phyloP scores from a whole-genome alignment of 2,888 invertebrate genomes.

The Strigamia maritima region DNA sequence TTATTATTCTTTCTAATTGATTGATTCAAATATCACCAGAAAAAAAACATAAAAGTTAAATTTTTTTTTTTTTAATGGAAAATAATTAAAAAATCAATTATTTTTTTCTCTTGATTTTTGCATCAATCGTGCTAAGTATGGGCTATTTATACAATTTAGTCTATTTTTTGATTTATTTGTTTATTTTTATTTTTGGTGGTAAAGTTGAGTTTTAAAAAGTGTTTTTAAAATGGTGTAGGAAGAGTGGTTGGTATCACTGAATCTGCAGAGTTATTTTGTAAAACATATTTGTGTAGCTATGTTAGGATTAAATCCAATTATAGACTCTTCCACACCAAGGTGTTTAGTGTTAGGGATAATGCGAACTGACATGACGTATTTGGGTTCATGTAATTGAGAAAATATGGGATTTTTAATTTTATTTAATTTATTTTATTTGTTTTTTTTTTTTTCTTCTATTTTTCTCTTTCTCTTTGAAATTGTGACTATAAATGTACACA shows the following conservation, averaged over 20 bases:
- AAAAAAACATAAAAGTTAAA: neutral
- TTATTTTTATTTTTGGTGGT: neutral
- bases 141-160: neutral
- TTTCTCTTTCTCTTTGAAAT: neutral
- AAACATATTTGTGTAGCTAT: neutral
- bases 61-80: neutral
- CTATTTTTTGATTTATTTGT: neutral
- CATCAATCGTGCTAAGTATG: neutral
- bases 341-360: slow-evolving; percentile 18
- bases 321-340: slow-evolving; percentile 25
- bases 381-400: neutral
- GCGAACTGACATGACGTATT: neutral
- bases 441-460: neutral
- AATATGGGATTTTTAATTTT: neutral
- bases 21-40: neutral
- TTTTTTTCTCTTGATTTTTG: neutral
- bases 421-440: neutral
- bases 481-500: neutral
- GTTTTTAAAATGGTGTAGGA: slow-evolving; percentile 13
- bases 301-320: slow-evolving; percentile 18
- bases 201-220: neutral
- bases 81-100: neutral
- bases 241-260: neutral
- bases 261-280: neutral
- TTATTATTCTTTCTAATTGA: neutral